phyloP scores from a whole-genome alignment of 2,797 vertebrate species.

The Sebastes aleutianus region DNA sequence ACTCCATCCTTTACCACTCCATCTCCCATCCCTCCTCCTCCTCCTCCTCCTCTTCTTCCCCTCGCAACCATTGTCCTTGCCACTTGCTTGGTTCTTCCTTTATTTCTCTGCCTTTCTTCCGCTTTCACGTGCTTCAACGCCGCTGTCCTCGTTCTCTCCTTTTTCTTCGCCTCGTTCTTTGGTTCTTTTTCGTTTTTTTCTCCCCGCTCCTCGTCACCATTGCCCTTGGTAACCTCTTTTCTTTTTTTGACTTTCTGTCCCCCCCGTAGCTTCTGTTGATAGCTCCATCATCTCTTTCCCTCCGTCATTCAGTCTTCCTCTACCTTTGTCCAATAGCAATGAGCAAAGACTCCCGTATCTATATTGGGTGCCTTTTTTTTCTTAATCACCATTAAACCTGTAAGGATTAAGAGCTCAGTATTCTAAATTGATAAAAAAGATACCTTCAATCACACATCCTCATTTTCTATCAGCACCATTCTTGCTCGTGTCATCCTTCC shows the following conservation, averaged over 20 bases:
- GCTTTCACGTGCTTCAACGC: neutral
- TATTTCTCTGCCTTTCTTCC: conserved; percentile 22
- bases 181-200: neutral
- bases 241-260: neutral
- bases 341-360: neutral
- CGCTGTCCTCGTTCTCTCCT: conserved; percentile 4
- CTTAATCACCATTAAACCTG: neutral
- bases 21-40: conserved; percentile 41
- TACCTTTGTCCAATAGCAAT: neutral
- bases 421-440: neutral
- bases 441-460: neutral
- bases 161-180: conserved; percentile 2
- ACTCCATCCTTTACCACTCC: conserved; percentile 66
- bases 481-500: neutral
- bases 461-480: neutral
- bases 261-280: neutral
- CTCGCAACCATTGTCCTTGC: conserved; percentile 56
- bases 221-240: neutral
- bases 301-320: neutral
- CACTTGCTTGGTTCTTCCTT: conserved; percentile 33
- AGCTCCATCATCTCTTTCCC: neutral
- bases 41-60: conserved; percentile 11
- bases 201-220: neutral
- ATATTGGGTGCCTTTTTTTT: neutral
- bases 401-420: neutral